phyloP scores from a whole-genome alignment of 2,888 invertebrate species.

The Subacronicta megacephala region DNA sequence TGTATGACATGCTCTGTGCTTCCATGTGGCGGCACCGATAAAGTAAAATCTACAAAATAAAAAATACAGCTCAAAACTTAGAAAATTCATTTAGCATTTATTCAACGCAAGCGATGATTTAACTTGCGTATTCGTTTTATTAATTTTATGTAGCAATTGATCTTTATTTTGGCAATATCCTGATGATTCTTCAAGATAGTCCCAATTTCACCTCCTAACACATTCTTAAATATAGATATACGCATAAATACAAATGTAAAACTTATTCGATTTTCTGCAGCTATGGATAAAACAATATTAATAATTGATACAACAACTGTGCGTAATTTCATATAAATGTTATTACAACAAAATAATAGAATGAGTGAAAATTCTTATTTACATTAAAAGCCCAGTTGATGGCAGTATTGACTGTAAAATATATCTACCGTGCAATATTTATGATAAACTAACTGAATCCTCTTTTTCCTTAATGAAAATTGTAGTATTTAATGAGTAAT shows the following conservation, averaged over 20 bases:
- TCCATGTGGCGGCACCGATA: neutral
- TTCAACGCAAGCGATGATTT: no score
- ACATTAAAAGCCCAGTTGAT: no score
- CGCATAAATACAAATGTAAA: constrained; percentile 17
- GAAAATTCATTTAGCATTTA: no score
- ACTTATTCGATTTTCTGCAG: constrained; percentile 12
- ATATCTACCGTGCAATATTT: no score
- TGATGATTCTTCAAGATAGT: constrained; percentile 2
- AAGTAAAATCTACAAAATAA: constrained; percentile 1
- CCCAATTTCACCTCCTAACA: constrained; percentile 12
- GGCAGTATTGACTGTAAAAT: no score
- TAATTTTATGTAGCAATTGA: neutral
- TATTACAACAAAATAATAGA: constrained; percentile 6
- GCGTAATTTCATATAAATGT: constrained; percentile 13
- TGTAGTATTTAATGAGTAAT: no score
- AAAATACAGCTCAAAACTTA: neutral
- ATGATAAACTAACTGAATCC: no score
- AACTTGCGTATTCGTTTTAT: no score
- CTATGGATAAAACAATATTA: constrained; percentile 25
- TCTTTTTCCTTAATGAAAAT: no score
- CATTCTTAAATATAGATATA: constrained; percentile 8
- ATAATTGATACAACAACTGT: constrained; percentile 13
- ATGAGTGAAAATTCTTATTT: no score
- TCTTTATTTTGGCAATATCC: no score
- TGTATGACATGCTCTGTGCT: constrained; percentile 7